These are phyloP conservation scores for Egretta garzetta DNA, from an alignment of 2,113 vertebrate genomes.

Conservation along the genomic window DNA sequence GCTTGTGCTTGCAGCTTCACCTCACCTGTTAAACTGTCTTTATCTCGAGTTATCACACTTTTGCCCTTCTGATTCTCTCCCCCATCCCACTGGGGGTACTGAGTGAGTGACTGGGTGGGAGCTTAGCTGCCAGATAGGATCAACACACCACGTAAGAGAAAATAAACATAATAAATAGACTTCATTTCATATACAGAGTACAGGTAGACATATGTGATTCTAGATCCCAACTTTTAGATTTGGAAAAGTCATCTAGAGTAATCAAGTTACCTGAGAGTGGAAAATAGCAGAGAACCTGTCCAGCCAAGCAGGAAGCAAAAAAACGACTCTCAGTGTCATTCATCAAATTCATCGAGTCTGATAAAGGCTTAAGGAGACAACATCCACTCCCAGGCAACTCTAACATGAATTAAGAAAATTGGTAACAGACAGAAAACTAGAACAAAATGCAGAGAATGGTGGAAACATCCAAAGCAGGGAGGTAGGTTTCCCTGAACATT, in stretches of 20 bases:
- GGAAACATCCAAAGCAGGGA: not conserved
- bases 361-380: not conserved
- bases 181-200: not conserved
- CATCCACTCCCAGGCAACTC: not conserved
- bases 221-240: not conserved
- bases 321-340: not conserved
- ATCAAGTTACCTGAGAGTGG: not conserved
- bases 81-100: fast-evolving
- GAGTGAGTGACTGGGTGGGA: fast-evolving
- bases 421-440: not conserved
- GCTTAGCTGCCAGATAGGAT: not conserved
- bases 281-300: not conserved
- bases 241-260: not conserved
- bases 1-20: not conserved
- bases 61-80: not conserved
- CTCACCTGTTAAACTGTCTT: not conserved
- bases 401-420: not conserved
- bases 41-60: not conserved
- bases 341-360: not conserved
- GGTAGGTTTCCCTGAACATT: not conserved
- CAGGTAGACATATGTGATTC: not conserved
- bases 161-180: not conserved
- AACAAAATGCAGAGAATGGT: not conserved
- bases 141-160: not conserved
- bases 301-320: not conserved